Percentiles rank a stretch among this genome's conserved stretches.
These are phyloP conservation scores for Polydrusus cervinus DNA, from an alignment of 2,888 invertebrate genomes.

Conservation along the genomic window DNA sequence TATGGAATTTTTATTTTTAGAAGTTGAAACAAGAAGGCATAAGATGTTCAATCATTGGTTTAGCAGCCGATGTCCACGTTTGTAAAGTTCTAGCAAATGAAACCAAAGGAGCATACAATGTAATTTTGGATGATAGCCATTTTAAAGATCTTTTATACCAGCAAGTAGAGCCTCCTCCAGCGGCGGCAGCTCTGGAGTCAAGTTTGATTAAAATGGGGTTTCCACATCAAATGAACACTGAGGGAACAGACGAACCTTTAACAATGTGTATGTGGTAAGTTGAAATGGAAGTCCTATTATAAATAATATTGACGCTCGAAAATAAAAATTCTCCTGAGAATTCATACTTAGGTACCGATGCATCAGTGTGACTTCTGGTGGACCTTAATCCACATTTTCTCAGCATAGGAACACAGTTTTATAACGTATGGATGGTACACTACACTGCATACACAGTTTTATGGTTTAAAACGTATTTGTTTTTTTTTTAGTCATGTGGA, in stretches of 20 bases:
- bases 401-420: no score
- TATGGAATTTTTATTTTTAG: constrained; percentile 73
- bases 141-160: constrained; percentile 79
- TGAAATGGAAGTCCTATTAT: no score
- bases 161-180: constrained; percentile 82
- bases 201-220: constrained; percentile 97
- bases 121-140: constrained; percentile 89
- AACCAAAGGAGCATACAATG: constrained; percentile 91
- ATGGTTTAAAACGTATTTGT: neutral
- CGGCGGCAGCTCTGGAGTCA: constrained; percentile 82
- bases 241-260: constrained; percentile 77
- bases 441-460: neutral
- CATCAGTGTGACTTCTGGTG: no score
- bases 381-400: no score
- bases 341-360: no score
- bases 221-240: constrained; percentile 83
- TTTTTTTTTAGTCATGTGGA: constrained; percentile 83
- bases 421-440: no score
- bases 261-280: constrained; percentile 94
- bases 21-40: constrained; percentile 86
- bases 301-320: no score
- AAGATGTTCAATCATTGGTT: constrained; percentile 94
- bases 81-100: constrained; percentile 89
- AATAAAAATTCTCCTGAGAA: no score
- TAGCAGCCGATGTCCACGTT: constrained; percentile 95